Evolutionary conservation across 2,113 vertebrate genomes (phyloP), one percentile per base, ranked within the genome.

Genomic region (Alosa alosa): DNA sequence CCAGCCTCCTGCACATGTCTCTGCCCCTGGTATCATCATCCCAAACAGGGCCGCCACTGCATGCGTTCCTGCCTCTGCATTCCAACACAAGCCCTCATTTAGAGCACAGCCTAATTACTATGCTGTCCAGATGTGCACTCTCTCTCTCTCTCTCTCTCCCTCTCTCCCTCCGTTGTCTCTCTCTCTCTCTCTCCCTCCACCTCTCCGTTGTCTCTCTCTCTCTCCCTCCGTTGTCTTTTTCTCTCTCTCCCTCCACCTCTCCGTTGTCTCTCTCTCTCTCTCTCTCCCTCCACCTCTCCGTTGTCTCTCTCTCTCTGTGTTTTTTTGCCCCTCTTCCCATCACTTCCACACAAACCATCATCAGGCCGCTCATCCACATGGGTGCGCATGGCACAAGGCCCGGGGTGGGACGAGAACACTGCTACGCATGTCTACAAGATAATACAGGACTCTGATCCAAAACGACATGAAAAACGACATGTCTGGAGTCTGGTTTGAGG

Each of bases 41-140:
- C 39, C 9, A 18, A n/a, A 41, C 64, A 25, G 2, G 20, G n/a
- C 11, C 31, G 5, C 31, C 31, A 17, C 25, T 36, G 22, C 50
- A 52, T 82, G 81, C 60, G 72, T 84, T 81, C 68, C 31, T 13
- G 46, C 50, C 68, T 10, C 17, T 22, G 82, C 55, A 85, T 87
- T 86, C 86, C 46, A 52, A 72, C 83, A 55, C 55, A 90, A 89
- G 88, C 72, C 82, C 18, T 50, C 91, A 47, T 87, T 92, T 89
- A 90, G 3, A 0, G 86, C 89, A 55, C 68, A 83, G 82, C 44
- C 86, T 60, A 86, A 68, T 72, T 82, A 78, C 68, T 87, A 78
- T 39, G 11, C 46, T 0, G 0, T 86, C 64, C 91, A 93, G 90
- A 89, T 92, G 90, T 90, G 81, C 84, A 68, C 47, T 2, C 22